Conservation (phyloP, 2,888 invertebrate species). For the Oscheius sp. region DNA sequence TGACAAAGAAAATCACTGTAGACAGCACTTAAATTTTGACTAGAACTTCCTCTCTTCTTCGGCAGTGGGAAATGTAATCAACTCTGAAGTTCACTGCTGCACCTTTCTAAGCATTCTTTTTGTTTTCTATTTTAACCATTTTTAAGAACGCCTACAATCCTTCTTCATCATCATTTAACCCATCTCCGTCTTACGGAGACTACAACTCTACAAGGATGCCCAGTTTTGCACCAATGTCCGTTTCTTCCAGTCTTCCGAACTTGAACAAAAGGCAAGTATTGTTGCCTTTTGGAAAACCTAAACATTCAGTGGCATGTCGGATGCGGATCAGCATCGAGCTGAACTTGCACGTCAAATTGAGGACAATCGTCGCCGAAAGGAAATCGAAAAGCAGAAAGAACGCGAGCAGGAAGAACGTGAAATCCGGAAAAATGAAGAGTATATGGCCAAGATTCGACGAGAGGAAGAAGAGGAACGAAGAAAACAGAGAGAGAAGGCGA, state of each 20-base stretch:
- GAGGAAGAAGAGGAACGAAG: conserved; percentile 53
- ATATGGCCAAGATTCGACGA: conserved; percentile 44
- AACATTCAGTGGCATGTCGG: conserved; percentile 3
- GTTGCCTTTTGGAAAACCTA: not conserved
- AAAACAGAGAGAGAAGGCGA: conserved; percentile 48
- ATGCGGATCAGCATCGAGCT: conserved; percentile 50
- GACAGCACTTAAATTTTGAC: too few species aligned
- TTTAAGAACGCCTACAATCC: conserved; percentile 4
- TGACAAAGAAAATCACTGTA: too few species aligned
- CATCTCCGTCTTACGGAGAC: not conserved
- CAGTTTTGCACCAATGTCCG: conserved; percentile 27
- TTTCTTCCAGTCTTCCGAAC: conserved; percentile 29
- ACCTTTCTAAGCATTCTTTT: not conserved
- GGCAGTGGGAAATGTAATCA: too few species aligned
- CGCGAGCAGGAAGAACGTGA: conserved; percentile 58
- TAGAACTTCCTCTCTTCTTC: too few species aligned
- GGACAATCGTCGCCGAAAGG: conserved; percentile 55
- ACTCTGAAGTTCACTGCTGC: too few species aligned
- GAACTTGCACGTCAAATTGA: conserved; percentile 61
- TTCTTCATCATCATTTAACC: not conserved
- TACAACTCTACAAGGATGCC: conserved; percentile 14
- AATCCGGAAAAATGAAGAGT: conserved; percentile 50
- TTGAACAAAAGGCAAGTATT: conserved; percentile 22
- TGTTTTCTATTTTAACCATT: not conserved
- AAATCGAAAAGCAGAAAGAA: conserved; percentile 60